Percentiles rank a stretch among this genome's conserved stretches.
Conservation (phyloP, 2,888 invertebrate genomes). For the Macropis europaea region DNA sequence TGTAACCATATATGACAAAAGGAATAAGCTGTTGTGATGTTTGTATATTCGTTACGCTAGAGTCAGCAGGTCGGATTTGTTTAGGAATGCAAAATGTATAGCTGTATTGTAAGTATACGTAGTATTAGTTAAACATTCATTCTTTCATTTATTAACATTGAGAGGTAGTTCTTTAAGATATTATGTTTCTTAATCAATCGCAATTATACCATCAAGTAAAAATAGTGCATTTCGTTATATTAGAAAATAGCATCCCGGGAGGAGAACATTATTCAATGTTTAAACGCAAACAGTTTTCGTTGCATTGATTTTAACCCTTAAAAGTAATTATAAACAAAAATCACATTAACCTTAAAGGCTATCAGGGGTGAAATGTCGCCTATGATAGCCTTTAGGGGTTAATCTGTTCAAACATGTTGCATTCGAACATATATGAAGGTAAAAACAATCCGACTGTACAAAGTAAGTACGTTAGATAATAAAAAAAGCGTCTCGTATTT, state of each 20-base stretch:
- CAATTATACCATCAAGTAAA: no score
- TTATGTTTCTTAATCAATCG: no score
- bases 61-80: constrained; percentile 26
- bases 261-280: neutral
- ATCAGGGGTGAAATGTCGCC: no score
- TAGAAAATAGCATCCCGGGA: no score
- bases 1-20: constrained; percentile 22
- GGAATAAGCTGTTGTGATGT: constrained; percentile 48
- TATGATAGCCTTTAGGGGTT: no score
- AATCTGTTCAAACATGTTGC: neutral
- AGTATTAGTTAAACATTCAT: neutral
- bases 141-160: neutral
- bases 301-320: no score
- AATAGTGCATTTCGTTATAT: no score
- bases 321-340: no score
- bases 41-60: constrained; percentile 47
- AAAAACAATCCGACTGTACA: neutral
- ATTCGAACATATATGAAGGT: neutral
- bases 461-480: constrained; percentile 8
- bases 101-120: constrained; percentile 6
- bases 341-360: no score
- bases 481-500: neutral
- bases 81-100: constrained; percentile 28
- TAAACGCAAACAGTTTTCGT: neutral
- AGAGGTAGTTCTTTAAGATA: no score